These are phyloP conservation scores for Cyprinodon variegatus DNA, from an alignment of 2,113 vertebrate genomes.

Conservation along the genomic window DNA sequence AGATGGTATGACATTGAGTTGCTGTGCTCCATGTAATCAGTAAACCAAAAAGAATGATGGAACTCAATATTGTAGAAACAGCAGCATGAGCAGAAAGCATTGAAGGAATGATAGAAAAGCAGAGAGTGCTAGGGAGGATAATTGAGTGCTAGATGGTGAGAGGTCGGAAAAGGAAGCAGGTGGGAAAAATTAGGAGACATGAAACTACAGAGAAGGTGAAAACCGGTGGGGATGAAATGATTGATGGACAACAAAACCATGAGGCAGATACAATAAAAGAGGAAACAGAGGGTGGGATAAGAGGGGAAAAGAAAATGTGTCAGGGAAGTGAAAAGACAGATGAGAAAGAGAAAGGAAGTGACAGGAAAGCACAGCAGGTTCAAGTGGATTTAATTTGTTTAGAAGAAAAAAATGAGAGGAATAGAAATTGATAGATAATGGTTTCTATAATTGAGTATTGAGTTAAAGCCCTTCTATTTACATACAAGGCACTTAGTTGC, in stretches of 20 bases:
- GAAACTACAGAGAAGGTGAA: constrained; percentile 24
- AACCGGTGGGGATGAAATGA: constrained; percentile 24
- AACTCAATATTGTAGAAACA: constrained; percentile 27
- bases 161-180: constrained; percentile 9
- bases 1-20: constrained; percentile 3
- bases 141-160: background rate
- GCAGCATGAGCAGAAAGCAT: background rate
- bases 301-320: constrained; percentile 7
- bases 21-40: constrained; percentile 33
- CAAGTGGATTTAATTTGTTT: background rate
- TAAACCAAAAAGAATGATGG: constrained; percentile 32
- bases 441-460: background rate
- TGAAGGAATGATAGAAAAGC: background rate
- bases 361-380: background rate
- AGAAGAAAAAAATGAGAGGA: background rate
- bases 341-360: background rate
- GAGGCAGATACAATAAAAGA: constrained; percentile 3
- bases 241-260: constrained; percentile 31
- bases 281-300: constrained; percentile 8
- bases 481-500: background rate
- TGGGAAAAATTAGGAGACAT: constrained; percentile 15
- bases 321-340: constrained; percentile 19
- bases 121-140: background rate
- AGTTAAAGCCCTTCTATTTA: background rate
- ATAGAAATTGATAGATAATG: background rate